Percentiles rank a stretch among this genome's conserved stretches.
Conservation (phyloP, 1,140 invertebrate genomes). For the Metopolophium dirhodum region DNA sequence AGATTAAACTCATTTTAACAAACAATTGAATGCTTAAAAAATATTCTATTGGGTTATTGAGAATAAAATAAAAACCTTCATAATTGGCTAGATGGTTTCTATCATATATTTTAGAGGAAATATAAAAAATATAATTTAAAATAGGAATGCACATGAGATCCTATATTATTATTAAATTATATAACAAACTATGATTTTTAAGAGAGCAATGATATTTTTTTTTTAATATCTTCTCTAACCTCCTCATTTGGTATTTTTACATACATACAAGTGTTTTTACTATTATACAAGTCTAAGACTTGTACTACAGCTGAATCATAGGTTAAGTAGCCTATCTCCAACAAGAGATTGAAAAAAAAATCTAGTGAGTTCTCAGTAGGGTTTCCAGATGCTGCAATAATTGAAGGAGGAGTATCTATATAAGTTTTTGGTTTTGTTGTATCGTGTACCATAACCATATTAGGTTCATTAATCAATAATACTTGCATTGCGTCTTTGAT, state of each 20-base stretch:
- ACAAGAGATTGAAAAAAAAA: background rate
- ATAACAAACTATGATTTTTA: background rate
- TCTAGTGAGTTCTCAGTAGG: accelerated
- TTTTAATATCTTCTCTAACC: background rate
- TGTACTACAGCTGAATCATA: background rate
- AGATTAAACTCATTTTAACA: background rate
- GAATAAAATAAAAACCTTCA: background rate
- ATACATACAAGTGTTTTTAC: accelerated
- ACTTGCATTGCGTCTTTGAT: background rate
- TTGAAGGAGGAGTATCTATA: background rate
- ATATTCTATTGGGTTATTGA: background rate
- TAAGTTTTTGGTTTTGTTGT: too few relatives aligned
- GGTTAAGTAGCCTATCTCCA: background rate
- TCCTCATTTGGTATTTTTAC: background rate
- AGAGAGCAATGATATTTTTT: background rate
- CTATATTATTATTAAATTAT: background rate
- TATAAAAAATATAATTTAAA: background rate
- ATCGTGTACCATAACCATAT: too few relatives aligned
- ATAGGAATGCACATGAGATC: background rate
- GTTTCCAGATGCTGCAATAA: background rate
- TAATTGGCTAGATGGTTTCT: background rate
- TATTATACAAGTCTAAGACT: accelerated
- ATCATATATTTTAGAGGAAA: background rate
- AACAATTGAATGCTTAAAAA: background rate
- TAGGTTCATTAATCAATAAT: background rate